These are phyloP conservation scores for Drosophila miranda DNA, from an alignment of 1,140 invertebrate genomes.

Conservation along the genomic window DNA sequence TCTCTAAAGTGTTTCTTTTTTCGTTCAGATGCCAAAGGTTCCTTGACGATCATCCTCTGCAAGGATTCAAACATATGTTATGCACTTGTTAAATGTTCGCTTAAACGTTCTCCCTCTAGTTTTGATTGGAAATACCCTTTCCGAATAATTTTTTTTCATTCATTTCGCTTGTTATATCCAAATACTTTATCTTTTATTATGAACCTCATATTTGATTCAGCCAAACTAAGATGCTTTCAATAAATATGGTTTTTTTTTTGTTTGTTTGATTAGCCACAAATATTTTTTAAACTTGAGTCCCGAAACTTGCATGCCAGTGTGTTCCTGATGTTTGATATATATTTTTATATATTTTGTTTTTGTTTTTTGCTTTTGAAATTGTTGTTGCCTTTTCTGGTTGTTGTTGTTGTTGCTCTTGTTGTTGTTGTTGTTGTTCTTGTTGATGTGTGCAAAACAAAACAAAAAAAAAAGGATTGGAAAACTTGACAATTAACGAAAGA, in stretches of 20 bases:
- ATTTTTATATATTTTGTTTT: slow-evolving; percentile 16
- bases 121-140: slow-evolving; percentile 19
- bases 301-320: slow-evolving; percentile 68
- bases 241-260: slow-evolving; percentile 21
- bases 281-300: slow-evolving; percentile 64
- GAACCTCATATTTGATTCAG: slow-evolving; percentile 28
- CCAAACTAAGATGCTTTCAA: slow-evolving; percentile 33
- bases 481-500: slow-evolving; percentile 35
- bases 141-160: slow-evolving; percentile 17
- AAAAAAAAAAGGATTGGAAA: slow-evolving; percentile 18
- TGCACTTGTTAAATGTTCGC: not conserved
- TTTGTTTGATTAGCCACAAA: slow-evolving; percentile 48
- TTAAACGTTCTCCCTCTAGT: slow-evolving; percentile 28
- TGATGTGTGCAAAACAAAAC: slow-evolving; percentile 50
- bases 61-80: slow-evolving; percentile 9
- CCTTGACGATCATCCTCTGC: slow-evolving; percentile 25
- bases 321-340: slow-evolving; percentile 36
- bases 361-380: slow-evolving; percentile 27
- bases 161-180: slow-evolving; percentile 12
- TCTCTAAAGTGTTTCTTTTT: slow-evolving; percentile 34
- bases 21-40: slow-evolving; percentile 47
- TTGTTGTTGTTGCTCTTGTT: slow-evolving; percentile 48
- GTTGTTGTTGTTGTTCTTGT: slow-evolving; percentile 43
- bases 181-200: slow-evolving; percentile 17
- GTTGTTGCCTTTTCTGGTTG: slow-evolving; percentile 35